Evolutionary conservation across 1,140 invertebrate species (phyloP).

Genomic region (Aphis craccivora): DNA sequence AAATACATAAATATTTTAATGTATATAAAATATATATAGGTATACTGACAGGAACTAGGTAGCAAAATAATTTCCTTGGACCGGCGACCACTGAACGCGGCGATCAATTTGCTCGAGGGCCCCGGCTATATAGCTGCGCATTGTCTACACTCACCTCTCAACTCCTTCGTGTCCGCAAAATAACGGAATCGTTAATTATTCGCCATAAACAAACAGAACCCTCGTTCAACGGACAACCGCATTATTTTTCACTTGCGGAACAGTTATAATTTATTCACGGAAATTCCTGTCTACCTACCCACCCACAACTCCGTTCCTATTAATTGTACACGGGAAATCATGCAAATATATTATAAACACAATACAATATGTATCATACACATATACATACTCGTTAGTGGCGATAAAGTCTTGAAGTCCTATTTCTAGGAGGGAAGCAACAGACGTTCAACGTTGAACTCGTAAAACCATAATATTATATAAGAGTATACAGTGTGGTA

Average conservation of each 20-base stretch:
- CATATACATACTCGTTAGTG: no score
- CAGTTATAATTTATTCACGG: background rate
- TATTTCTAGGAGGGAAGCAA: no score
- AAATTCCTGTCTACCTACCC: background rate
- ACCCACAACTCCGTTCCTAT: background rate
- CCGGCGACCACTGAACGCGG: background rate
- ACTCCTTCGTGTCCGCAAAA: background rate
- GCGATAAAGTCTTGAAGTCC: no score
- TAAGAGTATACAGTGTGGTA: no score
- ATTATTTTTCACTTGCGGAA: background rate
- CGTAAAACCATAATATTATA: no score
- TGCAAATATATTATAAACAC: no score
- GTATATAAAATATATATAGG: no score
- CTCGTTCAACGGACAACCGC: background rate
- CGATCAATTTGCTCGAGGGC: background rate
- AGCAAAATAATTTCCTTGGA: no score
- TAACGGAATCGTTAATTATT: background rate
- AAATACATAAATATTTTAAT: no score
- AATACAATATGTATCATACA: no score
- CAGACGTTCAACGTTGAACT: no score
- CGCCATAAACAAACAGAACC: background rate
- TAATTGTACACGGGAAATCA: background rate
- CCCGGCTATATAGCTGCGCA: background rate
- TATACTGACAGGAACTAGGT: no score
- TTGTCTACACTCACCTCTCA: background rate